Conservation (phyloP, 1,140 invertebrate species). For the Lasioglossum baleicum region DNA sequence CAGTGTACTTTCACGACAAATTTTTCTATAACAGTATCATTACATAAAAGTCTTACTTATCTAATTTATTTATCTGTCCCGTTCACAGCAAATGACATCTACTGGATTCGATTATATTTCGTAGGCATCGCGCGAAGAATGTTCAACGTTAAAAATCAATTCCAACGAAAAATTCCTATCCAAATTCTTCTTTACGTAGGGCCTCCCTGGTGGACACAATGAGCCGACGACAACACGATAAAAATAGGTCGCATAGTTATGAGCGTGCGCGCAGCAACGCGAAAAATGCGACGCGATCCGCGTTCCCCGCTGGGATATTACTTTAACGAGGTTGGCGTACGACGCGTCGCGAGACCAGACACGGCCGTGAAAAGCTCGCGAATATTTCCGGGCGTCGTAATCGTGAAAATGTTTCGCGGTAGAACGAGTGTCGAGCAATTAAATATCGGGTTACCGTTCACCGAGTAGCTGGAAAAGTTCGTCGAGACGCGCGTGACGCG, state of each 20-base stretch:
- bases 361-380: neutral
- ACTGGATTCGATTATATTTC: no score
- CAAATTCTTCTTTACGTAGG: no score
- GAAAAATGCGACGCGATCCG: slow-evolving; percentile 14
- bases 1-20: no score
- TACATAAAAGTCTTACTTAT: no score
- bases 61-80: no score
- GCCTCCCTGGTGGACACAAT: no score
- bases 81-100: no score
- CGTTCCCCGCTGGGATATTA: slow-evolving; percentile 9
- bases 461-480: slow-evolving; percentile 6
- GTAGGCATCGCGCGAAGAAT: no score
- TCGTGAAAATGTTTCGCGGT: slow-evolving; percentile 17
- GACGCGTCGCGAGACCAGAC: no score
- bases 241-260: slow-evolving; percentile 13
- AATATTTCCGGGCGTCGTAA: slow-evolving; percentile 6
- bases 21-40: no score
- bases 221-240: neutral
- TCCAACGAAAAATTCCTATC: no score
- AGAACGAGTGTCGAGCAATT: slow-evolving; percentile 26
- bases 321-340: slow-evolving; percentile 18
- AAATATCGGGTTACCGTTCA: slow-evolving; percentile 24
- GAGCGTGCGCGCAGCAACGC: neutral
- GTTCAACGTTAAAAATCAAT: no score
- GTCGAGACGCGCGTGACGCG: neutral